Evolutionary conservation across 1,140 invertebrate genomes (phyloP), one percentile per base, ranked within the genome.

Genomic region (Tetraneura akinire): DNA sequence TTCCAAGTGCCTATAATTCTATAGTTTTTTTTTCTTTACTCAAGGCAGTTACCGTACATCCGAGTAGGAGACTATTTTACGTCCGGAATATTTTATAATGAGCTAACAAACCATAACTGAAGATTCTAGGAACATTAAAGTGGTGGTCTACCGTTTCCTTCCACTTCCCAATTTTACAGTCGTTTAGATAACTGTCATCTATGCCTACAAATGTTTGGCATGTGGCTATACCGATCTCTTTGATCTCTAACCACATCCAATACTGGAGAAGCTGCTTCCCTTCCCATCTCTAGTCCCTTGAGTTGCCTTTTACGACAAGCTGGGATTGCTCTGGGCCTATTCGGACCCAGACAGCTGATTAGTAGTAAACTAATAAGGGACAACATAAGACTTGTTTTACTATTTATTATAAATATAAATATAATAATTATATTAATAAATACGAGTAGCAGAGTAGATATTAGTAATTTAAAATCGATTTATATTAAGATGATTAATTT

Each of bases 1-100:
- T 83, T 82, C 83, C 81, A 83, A 18, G 81, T 83, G 32, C 76
- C 81, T 64, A 83, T 51, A 78, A 55, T 81, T 53, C 42, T 51
- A 68, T 68, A 51, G 47, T 80, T 82, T 82, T 66, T 62, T 81
- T 71, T 71, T 13, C 10, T 71, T 51, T 71, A 71, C 68, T 71
- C 68, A 53, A 71, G 68, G 45, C 18, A 51, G 68, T 71, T 23
- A 45, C 16, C 23, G 68, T 23, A 51, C 45, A 71, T 71, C 68
- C 68, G 14, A 71, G 10, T n/a, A 23, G 47, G 45, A 71, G 68
- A 71, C 47, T 71, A 51, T n/a, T 29, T 71, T 71, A 71, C 68
- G 45, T 71, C 47, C 47, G 68, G 47, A 71, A 71, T 71, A 14
- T 71, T 71, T 71, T 51, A 57, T 16, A 73, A 37, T 37, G 26